Evolutionary conservation across 2,113 vertebrate species (phyloP), one percentile per base, ranked within the genome.

Genomic region (Hyperopisus bebe): DNA sequence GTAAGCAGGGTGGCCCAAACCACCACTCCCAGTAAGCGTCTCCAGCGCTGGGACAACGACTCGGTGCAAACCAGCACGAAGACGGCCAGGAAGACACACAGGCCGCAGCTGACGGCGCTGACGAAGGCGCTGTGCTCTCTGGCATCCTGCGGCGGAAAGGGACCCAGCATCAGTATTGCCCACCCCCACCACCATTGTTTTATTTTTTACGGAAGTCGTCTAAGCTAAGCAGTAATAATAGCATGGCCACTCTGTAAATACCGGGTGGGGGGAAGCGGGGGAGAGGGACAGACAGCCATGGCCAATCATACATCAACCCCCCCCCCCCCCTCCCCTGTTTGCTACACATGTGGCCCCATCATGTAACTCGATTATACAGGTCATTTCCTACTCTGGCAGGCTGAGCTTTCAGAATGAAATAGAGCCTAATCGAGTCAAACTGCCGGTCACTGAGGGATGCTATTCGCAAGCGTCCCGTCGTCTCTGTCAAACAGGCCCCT

Each of bases 1-100:
- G 93, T 93, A 93, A 99, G 89, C 85, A 99, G 97, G 90, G 97
- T 97, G 92, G 94, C 92, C 97, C 98, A 99, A 51, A 97, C 94
- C 8, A 95, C 89, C 19, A 97, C 90, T 0, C 97, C 98, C 47
- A 97, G 95, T 2, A 95, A 89, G 0, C 53, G 92, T 8, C 98
- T 96, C 96, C 97, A 97, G 70, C 95, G 95, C 89, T 96, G 97
- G 5, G 96, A 94, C 0, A 98, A 94, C 17, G 96, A 94, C 51
- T 98, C 98, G 0, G 94, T 92, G 1, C 96, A 99, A 31, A 98
- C 94, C 93, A 99, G 95, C 50, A 97, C 74, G 6, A 96, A 98
- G 88, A 98, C 95, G 6, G 91, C 92, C 46, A 96, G 92, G 89
- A 98, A 99, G 91, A 99, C 91, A 1, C 90, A 94, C 31, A 99